Evolutionary conservation across 2,113 vertebrate species (phyloP).

Genomic region (Eubucco bourcierii): DNA sequence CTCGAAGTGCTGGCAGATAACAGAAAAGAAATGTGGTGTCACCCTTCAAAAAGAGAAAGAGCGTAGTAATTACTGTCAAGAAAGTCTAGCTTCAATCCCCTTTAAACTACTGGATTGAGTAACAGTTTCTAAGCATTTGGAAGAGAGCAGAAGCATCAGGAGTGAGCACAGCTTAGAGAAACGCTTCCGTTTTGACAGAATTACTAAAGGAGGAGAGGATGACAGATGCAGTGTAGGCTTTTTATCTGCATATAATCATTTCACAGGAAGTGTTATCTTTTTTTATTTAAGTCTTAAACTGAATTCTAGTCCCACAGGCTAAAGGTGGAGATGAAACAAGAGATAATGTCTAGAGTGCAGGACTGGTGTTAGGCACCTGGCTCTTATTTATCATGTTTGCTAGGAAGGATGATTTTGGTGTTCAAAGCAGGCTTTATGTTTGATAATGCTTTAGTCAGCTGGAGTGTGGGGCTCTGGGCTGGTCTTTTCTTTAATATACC

Average conservation of each 20-base stretch:
- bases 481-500: not conserved
- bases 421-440: not conserved
- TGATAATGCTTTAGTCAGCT: not conserved
- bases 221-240: not conserved
- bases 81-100: conserved; percentile 9
- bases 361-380: not conserved
- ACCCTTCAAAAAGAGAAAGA: conserved; percentile 47
- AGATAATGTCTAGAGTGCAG: not conserved
- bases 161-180: not conserved
- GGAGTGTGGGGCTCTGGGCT: not conserved
- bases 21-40: conserved; percentile 33
- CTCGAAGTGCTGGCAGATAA: conserved; percentile 20
- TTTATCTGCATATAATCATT: not conserved
- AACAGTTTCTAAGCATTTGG: conserved; percentile 11
- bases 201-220: not conserved
- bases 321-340: not conserved
- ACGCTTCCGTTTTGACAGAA: not conserved
- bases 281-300: not conserved
- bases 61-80: conserved; percentile 47
- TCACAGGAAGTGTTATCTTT: not conserved
- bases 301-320: not conserved
- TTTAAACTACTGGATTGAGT: conserved; percentile 31
- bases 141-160: conserved; percentile 6
- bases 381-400: not conserved
- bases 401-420: not conserved